Evolutionary conservation across 2,797 vertebrate species (phyloP).

Genomic region (Odontamblyopus lacepedii): DNA sequence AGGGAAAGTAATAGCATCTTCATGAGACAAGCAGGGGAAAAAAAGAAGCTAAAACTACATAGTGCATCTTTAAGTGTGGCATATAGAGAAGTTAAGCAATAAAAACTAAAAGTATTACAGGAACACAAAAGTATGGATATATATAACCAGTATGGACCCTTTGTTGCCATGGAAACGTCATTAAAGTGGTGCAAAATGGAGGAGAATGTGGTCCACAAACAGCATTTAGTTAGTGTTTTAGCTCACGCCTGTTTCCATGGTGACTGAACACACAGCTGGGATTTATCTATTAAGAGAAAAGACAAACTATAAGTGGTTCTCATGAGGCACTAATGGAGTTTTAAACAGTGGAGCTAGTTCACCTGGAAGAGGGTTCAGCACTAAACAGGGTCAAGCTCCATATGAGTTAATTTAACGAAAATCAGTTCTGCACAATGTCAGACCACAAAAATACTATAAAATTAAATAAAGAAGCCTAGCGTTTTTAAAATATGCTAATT

Average conservation of each 20-base stretch:
- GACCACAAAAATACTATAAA: background rate
- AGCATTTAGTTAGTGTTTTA: conserved; percentile 4
- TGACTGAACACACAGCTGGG: conserved; percentile 3
- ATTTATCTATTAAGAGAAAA: conserved; percentile 6
- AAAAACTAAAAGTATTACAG: background rate
- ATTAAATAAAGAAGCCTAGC: background rate
- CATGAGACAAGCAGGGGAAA: too few relatives aligned
- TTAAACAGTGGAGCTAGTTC: conserved; percentile 2
- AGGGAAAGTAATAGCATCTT: too few relatives aligned
- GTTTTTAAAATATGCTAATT: background rate
- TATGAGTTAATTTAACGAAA: background rate
- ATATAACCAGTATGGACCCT: background rate
- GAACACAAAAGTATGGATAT: background rate
- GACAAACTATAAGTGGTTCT: conserved; percentile 1
- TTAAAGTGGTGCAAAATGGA: background rate
- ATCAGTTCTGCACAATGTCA: background rate
- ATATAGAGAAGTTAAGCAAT: too few relatives aligned
- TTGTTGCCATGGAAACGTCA: conserved; percentile 11
- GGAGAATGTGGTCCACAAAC: background rate
- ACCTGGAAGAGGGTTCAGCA: background rate
- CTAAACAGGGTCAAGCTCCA: background rate
- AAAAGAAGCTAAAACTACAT: too few relatives aligned
- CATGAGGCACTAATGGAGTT: conserved; percentile 1
- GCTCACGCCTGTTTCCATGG: background rate
- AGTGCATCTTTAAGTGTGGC: too few relatives aligned